A percentile compares a stretch with the other conserved stretches of the same genome.
Conservation (phyloP, 2,113 vertebrate genomes). For the Australoheros scitulus region DNA sequence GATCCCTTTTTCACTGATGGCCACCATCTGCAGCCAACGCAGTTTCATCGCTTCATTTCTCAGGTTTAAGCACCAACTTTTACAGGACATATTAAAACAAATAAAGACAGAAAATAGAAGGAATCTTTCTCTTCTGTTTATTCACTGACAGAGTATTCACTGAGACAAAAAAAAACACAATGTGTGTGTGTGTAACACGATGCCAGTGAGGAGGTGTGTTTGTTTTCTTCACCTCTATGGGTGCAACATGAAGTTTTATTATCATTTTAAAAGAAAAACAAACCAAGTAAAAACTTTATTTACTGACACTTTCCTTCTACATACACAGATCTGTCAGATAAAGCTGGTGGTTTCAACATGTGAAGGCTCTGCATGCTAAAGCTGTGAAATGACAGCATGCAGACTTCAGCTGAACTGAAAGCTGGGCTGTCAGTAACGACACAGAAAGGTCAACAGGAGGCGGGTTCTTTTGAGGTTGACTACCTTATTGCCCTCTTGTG, state of each 20-base stretch:
- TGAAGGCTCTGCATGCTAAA: background rate
- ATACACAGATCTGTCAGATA: background rate
- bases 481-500: constrained; percentile 36
- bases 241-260: background rate
- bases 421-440: constrained; percentile 38
- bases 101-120: background rate
- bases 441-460: constrained; percentile 58
- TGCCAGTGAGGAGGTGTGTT: background rate
- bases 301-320: background rate
- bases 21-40: background rate
- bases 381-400: background rate
- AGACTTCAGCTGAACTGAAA: constrained; percentile 32
- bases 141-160: background rate
- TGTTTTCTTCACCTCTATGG: background rate
- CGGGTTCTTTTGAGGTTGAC: constrained; percentile 36
- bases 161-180: background rate
- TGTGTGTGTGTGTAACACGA: background rate
- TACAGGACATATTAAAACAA: background rate
- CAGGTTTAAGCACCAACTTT: background rate
- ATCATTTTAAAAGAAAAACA: background rate
- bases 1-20: background rate
- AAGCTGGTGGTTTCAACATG: background rate
- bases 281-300: background rate
- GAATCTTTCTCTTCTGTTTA: background rate
- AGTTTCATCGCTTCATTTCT: background rate